phyloP scores from a whole-genome alignment of 2,797 vertebrate genomes.

The Jordanella pulchra region DNA sequence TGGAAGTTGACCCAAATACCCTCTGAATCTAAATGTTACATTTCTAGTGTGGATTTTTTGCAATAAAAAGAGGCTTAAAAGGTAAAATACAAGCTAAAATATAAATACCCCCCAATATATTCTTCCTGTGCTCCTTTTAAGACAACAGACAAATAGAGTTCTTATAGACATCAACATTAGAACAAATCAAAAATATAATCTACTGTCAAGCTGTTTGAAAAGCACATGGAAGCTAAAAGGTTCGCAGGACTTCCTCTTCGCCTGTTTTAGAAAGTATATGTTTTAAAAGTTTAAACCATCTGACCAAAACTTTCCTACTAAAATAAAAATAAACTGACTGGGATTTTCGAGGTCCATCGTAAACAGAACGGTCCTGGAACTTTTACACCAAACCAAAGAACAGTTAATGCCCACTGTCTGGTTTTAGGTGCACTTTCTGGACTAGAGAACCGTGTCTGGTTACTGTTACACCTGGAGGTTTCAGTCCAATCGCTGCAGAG shows the following conservation, averaged over 20 bases:
- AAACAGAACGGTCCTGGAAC: not conserved
- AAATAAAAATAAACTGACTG: not conserved
- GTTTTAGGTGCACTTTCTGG: too few relatives aligned
- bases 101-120: not conserved
- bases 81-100: not conserved
- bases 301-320: not conserved
- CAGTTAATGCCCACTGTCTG: not conserved
- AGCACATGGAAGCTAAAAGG: too few relatives aligned
- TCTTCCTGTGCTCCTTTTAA: not conserved
- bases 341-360: not conserved
- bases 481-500: too few relatives aligned
- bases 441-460: too few relatives aligned
- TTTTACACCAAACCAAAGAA: not conserved
- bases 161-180: not conserved
- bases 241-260: too few relatives aligned
- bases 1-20: not conserved
- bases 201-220: too few relatives aligned
- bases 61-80: not conserved
- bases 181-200: too few relatives aligned
- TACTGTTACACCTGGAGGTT: too few relatives aligned
- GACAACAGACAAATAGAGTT: not conserved
- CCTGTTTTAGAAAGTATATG: not conserved
- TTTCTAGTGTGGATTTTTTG: not conserved
- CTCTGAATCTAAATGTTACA: not conserved
- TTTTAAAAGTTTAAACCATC: not conserved